Evolutionary conservation across 2,113 vertebrate species (phyloP).

Genomic region (Microtus montanus): DNA sequence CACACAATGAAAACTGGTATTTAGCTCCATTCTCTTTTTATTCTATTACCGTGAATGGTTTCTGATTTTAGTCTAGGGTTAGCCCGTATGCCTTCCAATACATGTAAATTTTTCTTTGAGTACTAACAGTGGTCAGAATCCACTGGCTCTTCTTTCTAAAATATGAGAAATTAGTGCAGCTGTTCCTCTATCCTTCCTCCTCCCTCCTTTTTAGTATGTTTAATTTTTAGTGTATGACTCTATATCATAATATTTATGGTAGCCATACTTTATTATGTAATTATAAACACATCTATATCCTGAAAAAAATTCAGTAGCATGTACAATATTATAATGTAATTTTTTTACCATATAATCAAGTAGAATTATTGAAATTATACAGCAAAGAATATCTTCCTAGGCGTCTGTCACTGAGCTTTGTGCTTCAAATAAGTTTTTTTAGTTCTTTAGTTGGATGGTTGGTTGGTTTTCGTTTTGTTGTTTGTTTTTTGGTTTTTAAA

Average conservation of each 20-base stretch:
- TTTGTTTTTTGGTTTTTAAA: neutral
- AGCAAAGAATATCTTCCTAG: neutral
- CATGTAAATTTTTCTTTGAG: neutral
- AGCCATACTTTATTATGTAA: neutral
- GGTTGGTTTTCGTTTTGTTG: no score
- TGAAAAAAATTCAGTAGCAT: neutral
- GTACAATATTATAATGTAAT: neutral
- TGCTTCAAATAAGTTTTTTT: neutral
- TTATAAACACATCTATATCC: neutral
- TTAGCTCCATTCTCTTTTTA: neutral
- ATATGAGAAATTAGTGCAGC: neutral
- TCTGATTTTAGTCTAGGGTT: neutral
- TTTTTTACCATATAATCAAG: neutral
- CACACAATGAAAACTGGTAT: neutral
- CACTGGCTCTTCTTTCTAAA: no score
- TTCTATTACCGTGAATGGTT: neutral
- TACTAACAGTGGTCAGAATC: neutral
- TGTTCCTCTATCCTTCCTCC: neutral
- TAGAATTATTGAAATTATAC: neutral
- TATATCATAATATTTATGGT: neutral
- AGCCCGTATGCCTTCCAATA: neutral
- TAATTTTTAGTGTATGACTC: neutral
- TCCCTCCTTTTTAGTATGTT: neutral
- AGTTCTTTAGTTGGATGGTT: neutral
- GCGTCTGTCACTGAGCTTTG: neutral